A percentile compares a stretch with the other conserved stretches of the same genome.
These are phyloP conservation scores for Dasyornis broadbenti DNA, from an alignment of 2,113 vertebrate species.

Conservation along the genomic window DNA sequence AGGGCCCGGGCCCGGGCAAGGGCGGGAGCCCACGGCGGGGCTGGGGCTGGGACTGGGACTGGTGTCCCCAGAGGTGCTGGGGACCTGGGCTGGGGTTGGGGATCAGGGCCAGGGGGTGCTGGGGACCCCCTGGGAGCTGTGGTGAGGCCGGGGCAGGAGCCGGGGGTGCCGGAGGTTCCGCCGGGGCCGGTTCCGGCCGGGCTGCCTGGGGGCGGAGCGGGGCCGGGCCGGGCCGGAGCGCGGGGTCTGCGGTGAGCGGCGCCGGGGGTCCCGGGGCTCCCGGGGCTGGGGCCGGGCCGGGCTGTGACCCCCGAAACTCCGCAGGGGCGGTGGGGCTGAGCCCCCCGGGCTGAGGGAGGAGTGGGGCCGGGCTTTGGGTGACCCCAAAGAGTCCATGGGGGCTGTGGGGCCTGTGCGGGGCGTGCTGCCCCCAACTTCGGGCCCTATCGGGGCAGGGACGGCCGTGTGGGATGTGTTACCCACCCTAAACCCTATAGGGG, in stretches of 20 bases:
- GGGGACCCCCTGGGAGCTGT: not conserved
- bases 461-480: not conserved
- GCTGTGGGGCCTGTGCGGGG: not conserved
- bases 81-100: too few species aligned
- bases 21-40: not conserved
- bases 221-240: not conserved
- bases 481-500: fast-evolving
- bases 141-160: too few species aligned
- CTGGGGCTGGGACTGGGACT: too few species aligned
- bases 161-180: not conserved
- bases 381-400: not conserved
- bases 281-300: not conserved
- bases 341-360: not conserved
- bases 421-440: not conserved
- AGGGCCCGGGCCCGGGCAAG: not conserved
- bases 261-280: not conserved
- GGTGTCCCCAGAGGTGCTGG: not conserved
- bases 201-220: not conserved
- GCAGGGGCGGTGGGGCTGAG: not conserved
- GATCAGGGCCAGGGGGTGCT: not conserved
- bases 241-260: not conserved
- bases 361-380: not conserved
- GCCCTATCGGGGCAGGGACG: not conserved
- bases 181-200: not conserved
- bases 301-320: not conserved